Evolutionary conservation across 2,797 vertebrate species (phyloP).

Genomic region (Calcarius lapponicus): DNA sequence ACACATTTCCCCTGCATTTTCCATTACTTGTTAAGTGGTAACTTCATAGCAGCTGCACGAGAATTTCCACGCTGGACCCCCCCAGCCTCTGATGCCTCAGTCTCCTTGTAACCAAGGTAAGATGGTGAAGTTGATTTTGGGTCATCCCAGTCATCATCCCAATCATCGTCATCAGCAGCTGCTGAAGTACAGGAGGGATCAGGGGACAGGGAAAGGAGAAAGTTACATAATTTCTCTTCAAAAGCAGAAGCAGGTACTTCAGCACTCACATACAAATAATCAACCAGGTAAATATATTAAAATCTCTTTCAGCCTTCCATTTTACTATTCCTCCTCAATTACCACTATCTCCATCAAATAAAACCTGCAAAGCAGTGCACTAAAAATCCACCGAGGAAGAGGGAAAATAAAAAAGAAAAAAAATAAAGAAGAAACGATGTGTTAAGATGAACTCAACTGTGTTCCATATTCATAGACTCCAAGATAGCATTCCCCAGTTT

Average conservation of each 20-base stretch:
- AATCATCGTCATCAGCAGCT: constrained; percentile 91
- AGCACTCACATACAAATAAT: not conserved
- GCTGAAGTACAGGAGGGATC: constrained; percentile 68
- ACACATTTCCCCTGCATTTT: not conserved
- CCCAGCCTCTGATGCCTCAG: constrained; percentile 85
- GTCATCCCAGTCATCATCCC: constrained; percentile 98
- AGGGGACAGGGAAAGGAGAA: not conserved
- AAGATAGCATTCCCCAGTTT: not conserved
- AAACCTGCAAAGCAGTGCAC: not conserved
- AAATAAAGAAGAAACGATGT: not conserved
- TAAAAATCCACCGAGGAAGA: not conserved
- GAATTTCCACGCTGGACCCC: constrained; percentile 83
- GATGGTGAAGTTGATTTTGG: constrained; percentile 82
- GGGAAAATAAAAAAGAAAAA: not conserved
- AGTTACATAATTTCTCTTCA: not conserved
- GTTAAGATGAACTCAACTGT: not conserved
- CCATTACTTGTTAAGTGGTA: constrained; percentile 94
- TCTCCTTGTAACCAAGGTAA: constrained; percentile 83
- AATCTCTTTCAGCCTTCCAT: not conserved
- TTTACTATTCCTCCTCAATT: not conserved
- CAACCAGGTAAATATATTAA: not conserved
- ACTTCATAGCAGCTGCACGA: constrained; percentile 91
- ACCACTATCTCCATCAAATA: not conserved
- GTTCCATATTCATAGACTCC: not conserved
- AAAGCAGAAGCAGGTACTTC: not conserved